Evolutionary conservation across 2,888 invertebrate species (phyloP).

Genomic region (Halocaridina rubra): DNA sequence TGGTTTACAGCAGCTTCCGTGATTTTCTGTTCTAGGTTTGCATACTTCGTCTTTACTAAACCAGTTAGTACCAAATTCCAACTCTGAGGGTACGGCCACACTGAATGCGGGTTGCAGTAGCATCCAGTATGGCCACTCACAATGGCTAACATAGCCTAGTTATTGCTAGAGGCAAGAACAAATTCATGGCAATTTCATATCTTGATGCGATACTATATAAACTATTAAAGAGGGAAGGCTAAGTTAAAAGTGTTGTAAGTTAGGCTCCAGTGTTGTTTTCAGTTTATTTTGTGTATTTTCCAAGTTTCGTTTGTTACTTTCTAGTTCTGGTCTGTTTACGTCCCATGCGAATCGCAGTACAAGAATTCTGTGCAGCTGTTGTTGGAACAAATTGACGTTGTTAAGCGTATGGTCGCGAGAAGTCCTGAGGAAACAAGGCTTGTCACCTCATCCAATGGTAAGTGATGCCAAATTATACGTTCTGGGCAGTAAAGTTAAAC

Average conservation of each 20-base stretch:
- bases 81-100: too few species aligned
- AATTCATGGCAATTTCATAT: too few species aligned
- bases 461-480: neutral
- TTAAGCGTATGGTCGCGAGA: slow-evolving; percentile 14
- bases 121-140: too few species aligned
- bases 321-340: slow-evolving; percentile 50
- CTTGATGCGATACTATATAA: neutral
- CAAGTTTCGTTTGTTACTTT: neutral
- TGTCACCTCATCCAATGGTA: slow-evolving; percentile 27
- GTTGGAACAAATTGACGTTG: slow-evolving; percentile 43
- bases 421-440: slow-evolving; percentile 19
- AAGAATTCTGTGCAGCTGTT: slow-evolving; percentile 48
- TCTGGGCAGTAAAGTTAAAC: too few species aligned
- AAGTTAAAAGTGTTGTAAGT: too few species aligned
- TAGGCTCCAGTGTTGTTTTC: neutral
- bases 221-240: neutral
- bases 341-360: slow-evolving; percentile 52
- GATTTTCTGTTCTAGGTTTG: too few species aligned
- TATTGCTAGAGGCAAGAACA: too few species aligned
- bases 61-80: too few species aligned
- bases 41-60: too few species aligned
- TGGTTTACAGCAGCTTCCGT: too few species aligned
- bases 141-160: too few species aligned
- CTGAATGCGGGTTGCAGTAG: too few species aligned
- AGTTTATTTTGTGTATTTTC: neutral